Percentiles rank a stretch among this genome's conserved stretches.
Evolutionary conservation across 1,140 invertebrate genomes (phyloP).

Genomic region (Heliconius eleuchia): DNA sequence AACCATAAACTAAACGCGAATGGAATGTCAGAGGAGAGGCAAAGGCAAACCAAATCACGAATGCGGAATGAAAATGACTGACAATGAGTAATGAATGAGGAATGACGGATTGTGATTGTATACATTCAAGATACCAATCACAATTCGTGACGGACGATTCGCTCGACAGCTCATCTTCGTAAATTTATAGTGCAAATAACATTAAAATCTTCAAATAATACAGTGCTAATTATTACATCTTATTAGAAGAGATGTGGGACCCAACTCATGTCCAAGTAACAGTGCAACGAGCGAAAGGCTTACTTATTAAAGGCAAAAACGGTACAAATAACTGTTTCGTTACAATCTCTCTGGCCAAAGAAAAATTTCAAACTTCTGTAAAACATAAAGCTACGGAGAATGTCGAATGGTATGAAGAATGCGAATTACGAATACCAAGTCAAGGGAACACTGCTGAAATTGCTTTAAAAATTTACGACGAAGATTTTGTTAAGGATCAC

Average conservation of each 20-base stretch:
- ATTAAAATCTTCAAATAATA: conserved; percentile 20
- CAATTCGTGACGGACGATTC: conserved; percentile 45
- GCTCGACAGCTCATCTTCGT: conserved; percentile 30
- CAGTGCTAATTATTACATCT: conserved; percentile 24
- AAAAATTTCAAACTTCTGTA: conserved; percentile 97
- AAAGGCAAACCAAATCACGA: conserved; percentile 6
- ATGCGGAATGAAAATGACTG: conserved; percentile 34
- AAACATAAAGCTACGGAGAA: conserved; percentile 92
- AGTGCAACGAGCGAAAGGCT: conserved; percentile 87
- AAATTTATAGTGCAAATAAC: conserved; percentile 21
- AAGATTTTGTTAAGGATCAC: conserved; percentile 95
- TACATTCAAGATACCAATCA: conserved; percentile 36
- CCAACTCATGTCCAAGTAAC: conserved; percentile 93
- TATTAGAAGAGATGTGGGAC: conserved; percentile 86
- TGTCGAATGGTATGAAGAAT: conserved; percentile 97
- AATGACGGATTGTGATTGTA: conserved; percentile 43
- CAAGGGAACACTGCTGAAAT: conserved; percentile 94
- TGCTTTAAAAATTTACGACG: conserved; percentile 91
- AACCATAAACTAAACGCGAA: conserved; percentile 8
- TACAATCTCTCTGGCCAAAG: conserved; percentile 95
- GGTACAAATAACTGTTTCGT: conserved; percentile 97
- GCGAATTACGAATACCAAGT: conserved; percentile 94
- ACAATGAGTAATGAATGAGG: conserved; percentile 43
- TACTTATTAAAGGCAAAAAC: conserved; percentile 93
- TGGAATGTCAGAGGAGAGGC: conserved; percentile 12